A percentile compares a stretch with the other conserved stretches of the same genome.
phyloP scores from a whole-genome alignment of 2,888 invertebrate genomes.

The Bombyx huttoni region DNA sequence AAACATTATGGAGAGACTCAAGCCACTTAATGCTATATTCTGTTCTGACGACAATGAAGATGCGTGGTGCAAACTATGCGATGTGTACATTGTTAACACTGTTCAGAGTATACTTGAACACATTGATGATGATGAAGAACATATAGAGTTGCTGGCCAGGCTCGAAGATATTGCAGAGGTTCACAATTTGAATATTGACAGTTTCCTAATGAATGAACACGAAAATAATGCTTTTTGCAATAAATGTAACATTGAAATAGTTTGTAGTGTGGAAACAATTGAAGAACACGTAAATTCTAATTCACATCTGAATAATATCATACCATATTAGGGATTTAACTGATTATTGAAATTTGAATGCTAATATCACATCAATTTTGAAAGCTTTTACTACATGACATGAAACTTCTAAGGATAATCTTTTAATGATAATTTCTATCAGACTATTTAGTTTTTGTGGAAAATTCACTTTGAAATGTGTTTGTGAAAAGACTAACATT shows the following conservation, averaged over 20 bases:
- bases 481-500: too few relatives aligned
- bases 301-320: constrained; percentile 23
- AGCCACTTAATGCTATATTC: constrained; percentile 39
- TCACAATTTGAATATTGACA: constrained; percentile 30
- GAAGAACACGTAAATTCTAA: constrained; percentile 36
- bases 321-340: too few relatives aligned
- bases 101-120: constrained; percentile 27
- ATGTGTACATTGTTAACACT: constrained; percentile 30
- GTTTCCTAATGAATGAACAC: constrained; percentile 29
- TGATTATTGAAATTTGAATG: too few relatives aligned
- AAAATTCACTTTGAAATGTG: too few relatives aligned
- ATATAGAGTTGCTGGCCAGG: constrained; percentile 38
- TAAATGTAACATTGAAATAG: constrained; percentile 32
- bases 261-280: constrained; percentile 26
- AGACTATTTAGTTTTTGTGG: too few relatives aligned
- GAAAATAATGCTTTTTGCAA: constrained; percentile 37
- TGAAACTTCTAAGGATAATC: too few relatives aligned
- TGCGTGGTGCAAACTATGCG: constrained; percentile 44
- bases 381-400: too few relatives aligned
- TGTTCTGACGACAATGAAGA: constrained; percentile 27
- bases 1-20: constrained; percentile 33
- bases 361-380: too few relatives aligned
- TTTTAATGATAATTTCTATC: too few relatives aligned
- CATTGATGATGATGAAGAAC: constrained; percentile 35
- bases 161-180: constrained; percentile 36